Evolutionary conservation across 2,797 vertebrate genomes (phyloP), one percentile per base, ranked within the genome.

Genomic region (Macrochelys suwanniensis): DNA sequence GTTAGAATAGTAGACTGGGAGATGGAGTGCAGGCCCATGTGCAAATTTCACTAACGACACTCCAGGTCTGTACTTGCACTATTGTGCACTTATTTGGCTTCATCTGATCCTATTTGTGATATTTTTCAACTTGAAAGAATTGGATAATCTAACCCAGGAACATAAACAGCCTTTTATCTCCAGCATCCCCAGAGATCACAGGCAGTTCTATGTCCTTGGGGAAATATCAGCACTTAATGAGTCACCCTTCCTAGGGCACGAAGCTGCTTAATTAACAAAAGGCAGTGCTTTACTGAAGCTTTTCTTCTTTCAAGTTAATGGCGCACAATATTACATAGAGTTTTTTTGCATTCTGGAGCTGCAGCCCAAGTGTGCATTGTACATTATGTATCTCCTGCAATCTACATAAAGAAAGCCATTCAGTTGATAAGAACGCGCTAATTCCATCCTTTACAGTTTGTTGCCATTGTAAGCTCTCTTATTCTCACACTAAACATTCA

Each of bases 201-300:
- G 51, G 56, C 91, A 93, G 89, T 91, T 87, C 92, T 1, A 5
- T 16, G 33, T 95, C 92, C 96, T 71, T 26, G 51, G 94, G 96
- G 95, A 82, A 71, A 33, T 1, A 76, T 0, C 51, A 96, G 93
- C 92, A 91, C 94, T 86, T 95, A 93, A 95, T 42, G 76, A 94
- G 88, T 94, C 96, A 50, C 90, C 83, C 6, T 28, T 97, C 95
- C 95, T 19, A 76, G 94, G 92, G 87, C 90, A 93, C 17, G 2
- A 59, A 95, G 88, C 85, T 53, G 79, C 92, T 96, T 96, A 42
- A 98, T 97, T 97, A 97, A 93, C 96, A 93, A 95, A 97, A 91
- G 31, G 16, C 91, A 80, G 7, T 85, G 90, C 65, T 97, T 89
- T n/a, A 57, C 85, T 93, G 71, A 56, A 83, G 21, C 6, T 25